A percentile compares a stretch with the other conserved stretches of the same genome.
Conservation (phyloP, 2,888 invertebrate genomes). For the Dynastes hyllus region DNA sequence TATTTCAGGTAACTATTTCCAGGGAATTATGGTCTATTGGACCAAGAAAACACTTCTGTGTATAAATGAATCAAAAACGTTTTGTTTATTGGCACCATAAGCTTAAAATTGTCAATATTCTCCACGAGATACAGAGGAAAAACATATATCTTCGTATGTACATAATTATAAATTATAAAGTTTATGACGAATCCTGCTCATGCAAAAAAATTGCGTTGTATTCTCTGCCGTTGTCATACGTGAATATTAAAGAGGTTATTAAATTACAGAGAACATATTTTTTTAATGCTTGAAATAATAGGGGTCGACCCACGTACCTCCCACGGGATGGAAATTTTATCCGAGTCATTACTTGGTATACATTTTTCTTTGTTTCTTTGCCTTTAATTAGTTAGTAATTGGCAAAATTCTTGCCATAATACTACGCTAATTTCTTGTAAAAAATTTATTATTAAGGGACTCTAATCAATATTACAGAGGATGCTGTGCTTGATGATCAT, state of each 20-base stretch:
- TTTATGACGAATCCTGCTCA: not conserved
- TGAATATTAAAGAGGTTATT: conserved; percentile 20
- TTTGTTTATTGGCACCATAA: too few species aligned
- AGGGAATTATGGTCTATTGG: too few species aligned
- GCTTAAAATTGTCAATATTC: too few species aligned
- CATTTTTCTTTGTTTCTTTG: not conserved
- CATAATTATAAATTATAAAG: not conserved
- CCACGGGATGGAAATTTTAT: conserved; percentile 14
- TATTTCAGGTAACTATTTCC: too few species aligned
- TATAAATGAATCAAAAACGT: too few species aligned
- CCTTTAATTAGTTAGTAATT: not conserved
- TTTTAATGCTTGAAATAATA: conserved; percentile 15
- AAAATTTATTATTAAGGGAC: too few species aligned
- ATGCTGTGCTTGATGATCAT: too few species aligned
- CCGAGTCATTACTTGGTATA: not conserved
- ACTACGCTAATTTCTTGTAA: too few species aligned
- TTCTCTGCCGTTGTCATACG: conserved; percentile 6
- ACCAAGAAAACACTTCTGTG: too few species aligned
- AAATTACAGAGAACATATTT: conserved; percentile 22
- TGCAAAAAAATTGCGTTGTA: not conserved
- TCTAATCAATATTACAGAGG: too few species aligned
- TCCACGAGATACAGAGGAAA: too few species aligned
- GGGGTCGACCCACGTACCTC: not conserved
- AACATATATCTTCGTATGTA: too few species aligned
- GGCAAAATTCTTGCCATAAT: not conserved